phyloP scores from a whole-genome alignment of 1,140 invertebrate genomes.

The Subanguina moxae region DNA sequence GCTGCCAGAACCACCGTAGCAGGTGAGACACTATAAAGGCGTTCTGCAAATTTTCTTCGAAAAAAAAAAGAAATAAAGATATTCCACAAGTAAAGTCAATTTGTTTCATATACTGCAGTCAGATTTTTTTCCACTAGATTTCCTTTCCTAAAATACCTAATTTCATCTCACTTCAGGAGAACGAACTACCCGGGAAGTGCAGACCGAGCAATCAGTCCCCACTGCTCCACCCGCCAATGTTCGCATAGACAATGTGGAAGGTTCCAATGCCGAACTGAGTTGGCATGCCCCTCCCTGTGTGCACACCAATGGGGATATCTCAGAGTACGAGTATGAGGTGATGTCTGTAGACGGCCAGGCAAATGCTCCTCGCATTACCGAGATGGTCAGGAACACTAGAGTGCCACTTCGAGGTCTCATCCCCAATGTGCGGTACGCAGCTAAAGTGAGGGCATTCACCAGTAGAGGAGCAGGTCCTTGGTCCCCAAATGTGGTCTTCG shows the following conservation, averaged over 20 bases:
- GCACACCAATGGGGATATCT: conserved; percentile 57
- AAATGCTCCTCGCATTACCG: conserved; percentile 41
- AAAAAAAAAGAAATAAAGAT: too few relatives aligned
- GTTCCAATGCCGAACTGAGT: conserved; percentile 43
- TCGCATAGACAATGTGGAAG: conserved; percentile 43
- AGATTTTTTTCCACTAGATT: too few relatives aligned
- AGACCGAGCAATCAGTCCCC: conserved; percentile 56
- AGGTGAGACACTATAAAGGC: conserved; percentile 2
- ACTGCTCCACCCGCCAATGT: conserved; percentile 51
- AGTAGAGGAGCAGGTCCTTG: conserved; percentile 53
- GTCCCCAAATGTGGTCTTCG: conserved; percentile 52
- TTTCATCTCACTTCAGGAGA: conserved; percentile 35
- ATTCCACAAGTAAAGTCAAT: too few relatives aligned
- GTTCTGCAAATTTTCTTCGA: background rate
- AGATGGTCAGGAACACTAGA: conserved; percentile 50
- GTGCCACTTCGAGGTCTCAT: conserved; percentile 42
- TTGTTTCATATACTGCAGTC: too few relatives aligned
- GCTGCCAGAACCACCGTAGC: conserved; percentile 52
- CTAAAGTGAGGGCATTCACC: conserved; percentile 55
- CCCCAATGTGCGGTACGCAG: conserved; percentile 46
- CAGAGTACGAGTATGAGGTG: conserved; percentile 58
- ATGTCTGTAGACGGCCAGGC: conserved; percentile 42
- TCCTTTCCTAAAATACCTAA: conserved; percentile 4
- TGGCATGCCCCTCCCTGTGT: conserved; percentile 59
- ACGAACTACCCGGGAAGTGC: conserved; percentile 55